Base-by-base conservation (phyloP, 2,888 invertebrate genomes). In the Tipula confusa region DNA sequence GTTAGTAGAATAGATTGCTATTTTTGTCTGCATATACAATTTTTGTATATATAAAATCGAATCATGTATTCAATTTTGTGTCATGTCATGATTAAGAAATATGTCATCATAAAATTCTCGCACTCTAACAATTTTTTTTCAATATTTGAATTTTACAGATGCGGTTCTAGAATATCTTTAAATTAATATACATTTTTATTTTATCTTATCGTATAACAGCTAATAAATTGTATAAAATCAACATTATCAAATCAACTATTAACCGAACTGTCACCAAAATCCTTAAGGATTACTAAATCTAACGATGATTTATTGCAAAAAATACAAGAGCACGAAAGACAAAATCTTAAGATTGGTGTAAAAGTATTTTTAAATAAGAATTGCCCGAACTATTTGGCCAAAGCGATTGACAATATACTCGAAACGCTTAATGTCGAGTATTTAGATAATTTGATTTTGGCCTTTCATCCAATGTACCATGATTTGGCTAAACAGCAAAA, bases 381-480 rank as follows among this genome's bases (percentile, higher is more conserved):
- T 84, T 92, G 94, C 85, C 91, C 92, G 64, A 90, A 91, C 0
- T 92, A 92, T 36, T 89, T 97, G 83, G 91, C 90, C 7, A 93
- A 96, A 86, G 95, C 96, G 29, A 90, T 97, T 84, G 92, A 94
- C 84, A 93, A 93, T 90, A 93, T 95, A 24, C 93, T 95, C 86
- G 88, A 91, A 82, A 93, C 93, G 28, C 90, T 97, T 82, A 92
- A 93, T 84, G 93, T 95, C 0, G 91, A 92, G 7, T 92, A 92
- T 86, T 93, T 97, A 86, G 96, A 97, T 88, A 96, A 96, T 85
- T 93, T 97, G 33, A 94, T 96, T 48, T 90, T 97, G 85, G 94
- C 96, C 0, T 95, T 95, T 89, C 93, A 94, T 87, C 93, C 93
- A 0, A 64, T 64, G 64, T 64, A 64, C 3, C 64, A 64, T 64